Evolutionary conservation across 2,888 invertebrate species (phyloP).

Genomic region (Alloplasta piceator): DNA sequence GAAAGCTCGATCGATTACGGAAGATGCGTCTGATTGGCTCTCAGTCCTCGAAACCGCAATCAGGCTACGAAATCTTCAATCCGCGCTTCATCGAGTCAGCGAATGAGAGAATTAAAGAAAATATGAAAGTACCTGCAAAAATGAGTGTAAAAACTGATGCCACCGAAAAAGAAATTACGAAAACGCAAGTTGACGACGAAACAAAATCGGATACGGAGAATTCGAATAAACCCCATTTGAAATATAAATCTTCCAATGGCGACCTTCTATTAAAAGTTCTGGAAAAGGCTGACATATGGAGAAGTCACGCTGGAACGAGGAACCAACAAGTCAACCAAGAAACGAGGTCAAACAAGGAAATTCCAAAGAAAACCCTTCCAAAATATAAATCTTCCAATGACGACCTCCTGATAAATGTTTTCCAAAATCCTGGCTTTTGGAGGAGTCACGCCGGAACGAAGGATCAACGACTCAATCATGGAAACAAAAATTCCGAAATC

Average conservation of each 20-base stretch:
- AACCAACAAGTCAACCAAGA: not conserved
- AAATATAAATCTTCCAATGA: not conserved
- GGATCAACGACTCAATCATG: not conserved
- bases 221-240: not conserved
- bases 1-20: conserved; percentile 61
- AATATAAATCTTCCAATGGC: not conserved
- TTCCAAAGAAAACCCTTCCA: not conserved
- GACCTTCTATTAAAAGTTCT: conserved; percentile 10
- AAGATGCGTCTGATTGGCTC: conserved; percentile 62
- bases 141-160: not conserved
- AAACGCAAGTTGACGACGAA: not conserved
- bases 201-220: not conserved
- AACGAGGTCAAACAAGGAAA: not conserved
- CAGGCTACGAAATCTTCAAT: conserved; percentile 9
- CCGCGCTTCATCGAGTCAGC: not conserved
- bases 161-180: not conserved
- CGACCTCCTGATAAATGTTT: conserved; percentile 3
- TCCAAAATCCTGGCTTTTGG: not conserved
- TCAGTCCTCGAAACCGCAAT: conserved; percentile 6
- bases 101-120: not conserved
- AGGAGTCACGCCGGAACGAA: not conserved
- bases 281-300: not conserved
- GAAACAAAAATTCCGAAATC: not conserved
- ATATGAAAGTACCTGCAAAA: not conserved
- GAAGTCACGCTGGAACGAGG: not conserved